Percentiles rank a stretch among this genome's conserved stretches.
Evolutionary conservation across 1,140 invertebrate species (phyloP).

Genomic region (Vanessa atalanta): DNA sequence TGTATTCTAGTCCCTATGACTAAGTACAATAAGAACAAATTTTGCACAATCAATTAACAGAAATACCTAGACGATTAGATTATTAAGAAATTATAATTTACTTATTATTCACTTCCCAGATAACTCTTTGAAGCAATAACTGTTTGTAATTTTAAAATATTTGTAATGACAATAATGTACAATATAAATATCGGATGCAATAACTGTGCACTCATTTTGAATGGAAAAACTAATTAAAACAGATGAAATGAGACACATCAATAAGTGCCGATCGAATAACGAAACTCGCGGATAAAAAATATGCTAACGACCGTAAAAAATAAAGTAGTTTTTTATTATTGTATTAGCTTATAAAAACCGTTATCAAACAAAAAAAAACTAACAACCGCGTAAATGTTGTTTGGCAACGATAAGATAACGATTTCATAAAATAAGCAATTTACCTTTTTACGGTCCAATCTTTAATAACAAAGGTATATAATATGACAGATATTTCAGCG

Average conservation of each 20-base stretch:
- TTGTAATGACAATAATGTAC: neutral
- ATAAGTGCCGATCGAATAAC: no score
- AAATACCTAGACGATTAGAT: constrained; percentile 1
- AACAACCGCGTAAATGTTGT: constrained; percentile 14
- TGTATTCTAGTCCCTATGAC: neutral
- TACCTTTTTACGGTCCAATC: neutral
- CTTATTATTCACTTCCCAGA: neutral
- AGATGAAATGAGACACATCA: no score
- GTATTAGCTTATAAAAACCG: neutral
- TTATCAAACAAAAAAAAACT: constrained; percentile 23
- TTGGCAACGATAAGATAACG: constrained; percentile 10
- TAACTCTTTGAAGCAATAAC: neutral
- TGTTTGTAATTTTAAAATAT: neutral
- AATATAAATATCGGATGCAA: no score
- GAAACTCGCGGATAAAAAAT: no score
- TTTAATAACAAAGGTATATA: neutral
- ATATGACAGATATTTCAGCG: no score
- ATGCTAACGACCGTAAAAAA: no score
- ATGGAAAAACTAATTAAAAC: no score
- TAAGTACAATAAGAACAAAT: neutral
- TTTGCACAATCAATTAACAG: neutral
- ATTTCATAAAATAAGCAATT: constrained; percentile 8
- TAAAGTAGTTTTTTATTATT: no score
- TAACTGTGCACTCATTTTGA: no score
- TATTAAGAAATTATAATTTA: constrained; percentile 4